Conservation (phyloP, 2,797 vertebrate species). For the Distichodus sexfasciatus region DNA sequence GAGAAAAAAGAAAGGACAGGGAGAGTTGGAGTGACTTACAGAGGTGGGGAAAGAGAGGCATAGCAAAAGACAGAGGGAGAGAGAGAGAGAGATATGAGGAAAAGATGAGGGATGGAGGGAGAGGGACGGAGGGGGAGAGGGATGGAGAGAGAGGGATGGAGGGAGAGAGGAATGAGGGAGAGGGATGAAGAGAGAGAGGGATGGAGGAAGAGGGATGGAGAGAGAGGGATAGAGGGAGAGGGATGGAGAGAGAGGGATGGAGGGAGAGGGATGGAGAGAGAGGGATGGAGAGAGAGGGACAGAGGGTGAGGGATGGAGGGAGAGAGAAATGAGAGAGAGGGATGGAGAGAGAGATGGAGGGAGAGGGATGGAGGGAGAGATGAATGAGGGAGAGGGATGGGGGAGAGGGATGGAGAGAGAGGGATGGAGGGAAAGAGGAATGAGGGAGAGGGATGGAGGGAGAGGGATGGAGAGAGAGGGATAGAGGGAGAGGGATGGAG, state of each 20-base stretch:
- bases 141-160: background rate
- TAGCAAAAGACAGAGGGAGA: conserved; percentile 5
- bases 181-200: background rate
- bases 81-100: background rate
- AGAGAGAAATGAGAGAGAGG: background rate
- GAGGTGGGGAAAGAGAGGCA: background rate
- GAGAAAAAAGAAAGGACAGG: background rate
- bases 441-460: background rate
- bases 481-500: conserved; percentile 4
- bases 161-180: conserved; percentile 6
- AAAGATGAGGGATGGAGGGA: conserved; percentile 15
- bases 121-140: conserved; percentile 1
- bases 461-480: conserved; percentile 12
- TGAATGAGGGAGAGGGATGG: background rate
- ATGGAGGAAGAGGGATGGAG: conserved; percentile 12
- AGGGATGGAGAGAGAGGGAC: background rate
- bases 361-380: conserved; percentile 7
- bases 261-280: conserved; percentile 3
- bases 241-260: background rate
- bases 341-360: conserved; percentile 13
- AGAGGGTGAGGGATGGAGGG: conserved; percentile 5
- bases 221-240: conserved; percentile 6
- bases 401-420: conserved; percentile 12
- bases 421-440: background rate
- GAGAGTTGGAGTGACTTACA: conserved; percentile 27